Conservation (phyloP, 2,888 invertebrate species). For the Coremacera marginata region DNA sequence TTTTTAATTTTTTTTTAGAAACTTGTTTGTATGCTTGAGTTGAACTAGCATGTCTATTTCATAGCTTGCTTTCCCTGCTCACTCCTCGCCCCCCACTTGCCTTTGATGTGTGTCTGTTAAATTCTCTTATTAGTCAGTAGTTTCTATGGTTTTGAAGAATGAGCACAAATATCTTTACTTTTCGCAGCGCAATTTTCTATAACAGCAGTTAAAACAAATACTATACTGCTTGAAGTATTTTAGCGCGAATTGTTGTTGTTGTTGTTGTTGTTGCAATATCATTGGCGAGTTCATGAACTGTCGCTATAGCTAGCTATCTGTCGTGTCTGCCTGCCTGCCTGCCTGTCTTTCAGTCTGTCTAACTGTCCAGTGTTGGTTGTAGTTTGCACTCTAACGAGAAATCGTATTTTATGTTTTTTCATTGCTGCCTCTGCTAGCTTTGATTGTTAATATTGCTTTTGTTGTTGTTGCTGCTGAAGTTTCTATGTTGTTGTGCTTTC, state of each 20-base stretch:
- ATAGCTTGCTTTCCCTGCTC: neutral
- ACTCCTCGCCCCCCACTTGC: neutral
- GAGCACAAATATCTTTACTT: constrained; percentile 24
- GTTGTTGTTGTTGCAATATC: neutral
- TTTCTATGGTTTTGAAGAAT: constrained; percentile 12
- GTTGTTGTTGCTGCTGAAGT: neutral
- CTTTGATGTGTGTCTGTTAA: neutral
- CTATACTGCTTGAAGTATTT: neutral
- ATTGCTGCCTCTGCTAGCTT: neutral
- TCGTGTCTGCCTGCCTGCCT: neutral
- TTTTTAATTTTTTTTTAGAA: neutral
- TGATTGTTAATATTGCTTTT: neutral
- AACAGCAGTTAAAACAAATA: neutral
- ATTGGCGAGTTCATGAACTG: constrained; percentile 23
- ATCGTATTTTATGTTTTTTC: neutral
- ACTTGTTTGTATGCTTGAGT: neutral
- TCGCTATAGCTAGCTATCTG: constrained; percentile 7
- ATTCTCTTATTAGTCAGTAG: neutral
- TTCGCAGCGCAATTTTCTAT: constrained; percentile 8
- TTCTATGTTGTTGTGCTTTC: neutral
- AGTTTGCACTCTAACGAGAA: neutral
- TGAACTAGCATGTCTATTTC: neutral
- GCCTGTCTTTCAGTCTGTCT: neutral
- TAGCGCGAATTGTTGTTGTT: neutral
- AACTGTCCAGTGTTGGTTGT: neutral